A percentile compares a stretch with the other conserved stretches of the same genome.
Evolutionary conservation across 2,797 vertebrate genomes (phyloP).

Genomic region (Chelon labrosus): DNA sequence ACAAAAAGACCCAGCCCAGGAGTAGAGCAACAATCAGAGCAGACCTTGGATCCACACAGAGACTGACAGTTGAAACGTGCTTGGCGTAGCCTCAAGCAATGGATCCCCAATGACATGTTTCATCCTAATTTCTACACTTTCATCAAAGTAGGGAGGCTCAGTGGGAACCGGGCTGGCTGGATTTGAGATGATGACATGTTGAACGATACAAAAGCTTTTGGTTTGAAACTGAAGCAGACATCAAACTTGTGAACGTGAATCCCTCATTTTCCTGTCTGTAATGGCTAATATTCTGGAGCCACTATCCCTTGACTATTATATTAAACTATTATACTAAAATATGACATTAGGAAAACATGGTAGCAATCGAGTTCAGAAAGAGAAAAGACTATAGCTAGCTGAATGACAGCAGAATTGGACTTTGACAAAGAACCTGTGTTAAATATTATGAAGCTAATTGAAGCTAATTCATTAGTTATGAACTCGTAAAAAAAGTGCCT

Average conservation of each 20-base stretch:
- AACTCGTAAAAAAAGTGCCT: too few species aligned
- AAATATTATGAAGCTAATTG: too few species aligned
- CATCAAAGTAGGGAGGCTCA: conserved; percentile 33
- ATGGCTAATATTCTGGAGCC: not conserved
- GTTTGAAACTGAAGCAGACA: conserved; percentile 1
- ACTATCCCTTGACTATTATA: not conserved
- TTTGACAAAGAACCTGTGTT: too few species aligned
- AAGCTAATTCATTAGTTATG: too few species aligned
- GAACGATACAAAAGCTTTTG: conserved; percentile 9
- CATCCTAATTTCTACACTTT: conserved; percentile 45
- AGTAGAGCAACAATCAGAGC: conserved; percentile 65
- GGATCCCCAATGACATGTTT: conserved; percentile 38
- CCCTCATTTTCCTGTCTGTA: not conserved
- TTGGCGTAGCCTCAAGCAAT: conserved; percentile 46
- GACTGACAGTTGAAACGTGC: conserved; percentile 41
- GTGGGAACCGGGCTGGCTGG: conserved; percentile 18
- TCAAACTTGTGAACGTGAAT: conserved; percentile 8
- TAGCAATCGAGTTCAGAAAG: not conserved
- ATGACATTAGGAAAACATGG: not conserved
- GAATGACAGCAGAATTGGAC: too few species aligned
- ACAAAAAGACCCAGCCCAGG: conserved; percentile 47
- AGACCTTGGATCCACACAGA: conserved; percentile 39
- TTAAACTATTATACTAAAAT: conserved; percentile 16
- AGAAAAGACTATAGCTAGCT: not conserved
- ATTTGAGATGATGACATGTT: conserved; percentile 17